phyloP scores from a whole-genome alignment of 2,888 invertebrate species.

The Diadegma fenestrale region DNA sequence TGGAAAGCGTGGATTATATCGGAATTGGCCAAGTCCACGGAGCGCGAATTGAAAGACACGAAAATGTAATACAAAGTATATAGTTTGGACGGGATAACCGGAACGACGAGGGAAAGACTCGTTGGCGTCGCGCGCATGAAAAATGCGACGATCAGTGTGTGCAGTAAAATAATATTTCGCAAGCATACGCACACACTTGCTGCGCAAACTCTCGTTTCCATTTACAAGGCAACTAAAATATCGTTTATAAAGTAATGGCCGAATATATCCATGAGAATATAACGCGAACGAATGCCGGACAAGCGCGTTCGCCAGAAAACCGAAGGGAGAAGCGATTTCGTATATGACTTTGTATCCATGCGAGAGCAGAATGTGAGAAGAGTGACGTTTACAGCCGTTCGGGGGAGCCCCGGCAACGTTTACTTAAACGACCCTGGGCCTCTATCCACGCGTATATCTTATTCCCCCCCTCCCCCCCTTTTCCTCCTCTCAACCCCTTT shows the following conservation, averaged over 20 bases:
- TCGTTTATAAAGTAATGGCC: conserved; percentile 77
- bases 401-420: conserved; percentile 72
- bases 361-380: conserved; percentile 62
- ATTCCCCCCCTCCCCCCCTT: conserved; percentile 1
- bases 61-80: conserved; percentile 34
- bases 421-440: conserved; percentile 73
- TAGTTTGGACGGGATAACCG: conserved; percentile 31
- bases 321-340: conserved; percentile 44
- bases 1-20: background rate
- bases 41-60: background rate
- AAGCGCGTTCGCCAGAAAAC: conserved; percentile 48
- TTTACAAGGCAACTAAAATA: conserved; percentile 70
- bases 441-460: conserved; percentile 35
- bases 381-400: conserved; percentile 76
- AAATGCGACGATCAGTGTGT: conserved; percentile 2
- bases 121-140: conserved; percentile 46
- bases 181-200: conserved; percentile 21
- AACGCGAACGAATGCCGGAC: conserved; percentile 47
- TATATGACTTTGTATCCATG: conserved; percentile 69
- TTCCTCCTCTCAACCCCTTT: background rate
- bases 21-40: background rate
- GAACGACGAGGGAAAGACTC: conserved; percentile 36
- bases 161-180: background rate
- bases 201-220: conserved; percentile 60
- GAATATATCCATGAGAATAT: conserved; percentile 52